These are phyloP conservation scores for Spongilla lacustris DNA, from an alignment of 37 sponge, comb jelly and placozoan genomes.

Conservation along the genomic window DNA sequence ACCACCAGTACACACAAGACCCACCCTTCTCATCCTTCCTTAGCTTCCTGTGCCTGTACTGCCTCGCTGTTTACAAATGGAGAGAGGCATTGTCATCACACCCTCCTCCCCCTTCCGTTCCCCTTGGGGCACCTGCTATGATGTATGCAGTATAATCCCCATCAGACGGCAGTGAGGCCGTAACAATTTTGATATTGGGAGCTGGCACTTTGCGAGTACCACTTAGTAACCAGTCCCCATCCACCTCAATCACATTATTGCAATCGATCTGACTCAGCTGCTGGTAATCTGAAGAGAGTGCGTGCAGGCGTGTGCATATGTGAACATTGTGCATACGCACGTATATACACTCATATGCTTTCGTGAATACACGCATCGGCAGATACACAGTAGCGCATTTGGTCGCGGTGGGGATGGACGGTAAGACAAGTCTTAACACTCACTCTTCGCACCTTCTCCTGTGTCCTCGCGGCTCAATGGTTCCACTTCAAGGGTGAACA, in stretches of 20 bases:
- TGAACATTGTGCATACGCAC: too few relatives aligned
- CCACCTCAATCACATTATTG: slow-evolving; percentile 49
- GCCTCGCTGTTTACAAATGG: neutral
- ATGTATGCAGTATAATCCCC: slow-evolving; percentile 63
- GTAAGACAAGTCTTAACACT: too few relatives aligned
- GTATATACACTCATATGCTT: too few relatives aligned
- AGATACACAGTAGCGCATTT: too few relatives aligned
- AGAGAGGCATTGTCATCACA: neutral
- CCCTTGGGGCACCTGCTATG: slow-evolving; percentile 15
- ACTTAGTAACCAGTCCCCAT: slow-evolving; percentile 69
- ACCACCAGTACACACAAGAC: neutral
- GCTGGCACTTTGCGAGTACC: slow-evolving; percentile 37
- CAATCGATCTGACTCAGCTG: slow-evolving; percentile 29
- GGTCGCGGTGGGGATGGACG: too few relatives aligned
- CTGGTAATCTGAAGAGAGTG: slow-evolving; percentile 24
- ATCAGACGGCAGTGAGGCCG: slow-evolving; percentile 45
- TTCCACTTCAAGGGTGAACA: slow-evolving; percentile 64
- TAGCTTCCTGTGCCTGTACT: neutral
- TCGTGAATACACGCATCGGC: too few relatives aligned
- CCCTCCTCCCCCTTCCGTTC: too few relatives aligned
- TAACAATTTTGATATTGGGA: slow-evolving; percentile 52
- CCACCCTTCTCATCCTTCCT: neutral
- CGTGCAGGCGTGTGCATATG: neutral
- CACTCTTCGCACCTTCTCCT: slow-evolving; percentile 32
- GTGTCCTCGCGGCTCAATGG: slow-evolving; percentile 51